These are phyloP conservation scores for Austrofundulus limnaeus DNA, from an alignment of 2,113 vertebrate genomes.

Conservation along the genomic window DNA sequence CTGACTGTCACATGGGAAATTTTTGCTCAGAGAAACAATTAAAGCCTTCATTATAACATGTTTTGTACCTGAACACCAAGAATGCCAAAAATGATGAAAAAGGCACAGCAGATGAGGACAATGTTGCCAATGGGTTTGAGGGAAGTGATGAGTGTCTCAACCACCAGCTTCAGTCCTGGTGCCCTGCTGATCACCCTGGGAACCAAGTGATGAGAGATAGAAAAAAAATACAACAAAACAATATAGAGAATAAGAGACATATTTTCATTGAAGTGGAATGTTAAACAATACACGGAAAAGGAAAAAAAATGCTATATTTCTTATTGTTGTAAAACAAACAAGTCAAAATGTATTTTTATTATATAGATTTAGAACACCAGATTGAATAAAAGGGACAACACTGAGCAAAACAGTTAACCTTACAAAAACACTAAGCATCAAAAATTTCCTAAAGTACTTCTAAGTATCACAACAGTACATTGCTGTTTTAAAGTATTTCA, in stretches of 20 bases:
- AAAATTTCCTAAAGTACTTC: no score
- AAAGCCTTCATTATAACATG: background rate
- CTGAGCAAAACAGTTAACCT: no score
- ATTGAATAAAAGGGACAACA: no score
- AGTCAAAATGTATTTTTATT: background rate
- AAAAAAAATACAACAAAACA: background rate
- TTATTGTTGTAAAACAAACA: background rate
- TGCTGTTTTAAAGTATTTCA: background rate
- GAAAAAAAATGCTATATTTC: background rate
- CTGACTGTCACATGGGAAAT: background rate
- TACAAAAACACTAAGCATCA: no score
- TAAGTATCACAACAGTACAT: no score
- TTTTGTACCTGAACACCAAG: slow-evolving; percentile 91
- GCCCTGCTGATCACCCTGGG: slow-evolving; percentile 94
- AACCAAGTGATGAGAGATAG: background rate
- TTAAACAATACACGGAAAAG: background rate
- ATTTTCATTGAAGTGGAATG: background rate
- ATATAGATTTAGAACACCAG: no score
- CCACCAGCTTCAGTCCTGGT: slow-evolving; percentile 94
- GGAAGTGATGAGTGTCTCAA: slow-evolving; percentile 96
- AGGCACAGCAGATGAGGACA: slow-evolving; percentile 97
- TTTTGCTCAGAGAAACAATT: background rate
- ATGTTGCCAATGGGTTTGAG: slow-evolving; percentile 98
- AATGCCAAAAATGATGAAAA: slow-evolving; percentile 99
- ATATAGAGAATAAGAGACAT: accelerated